Evolutionary conservation across 1,140 invertebrate genomes (phyloP), one percentile per base, ranked within the genome.

Genomic region (Colletes gigas): DNA sequence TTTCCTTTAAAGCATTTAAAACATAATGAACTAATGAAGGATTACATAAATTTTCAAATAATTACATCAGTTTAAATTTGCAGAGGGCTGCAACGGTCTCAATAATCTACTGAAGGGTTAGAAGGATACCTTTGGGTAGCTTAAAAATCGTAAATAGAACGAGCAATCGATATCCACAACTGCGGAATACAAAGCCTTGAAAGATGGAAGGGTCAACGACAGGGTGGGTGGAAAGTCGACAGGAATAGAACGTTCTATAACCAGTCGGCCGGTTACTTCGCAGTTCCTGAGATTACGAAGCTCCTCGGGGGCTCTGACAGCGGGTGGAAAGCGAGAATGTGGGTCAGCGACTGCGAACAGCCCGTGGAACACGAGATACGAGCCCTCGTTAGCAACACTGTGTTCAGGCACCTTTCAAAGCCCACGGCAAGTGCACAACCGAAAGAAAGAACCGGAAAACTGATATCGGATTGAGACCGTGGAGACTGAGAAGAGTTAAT

Each of bases 191-290:
- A 74, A 52, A 76, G 62, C 72, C 21, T 69, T 73, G 21, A 78
- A 82, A 79, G 59, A 60, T 65, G 60, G 47, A 79, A 88, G 85
- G 83, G 83, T 87, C 86, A 88, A 88, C 81, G 86, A 55, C 78
- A 88, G 86, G 78, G 81, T 85, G 68, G 82, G 75, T 82, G 84
- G 84, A 74, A 71, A 78, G 74, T 71, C 9, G 65, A 72, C 75
- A 65, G 78, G 75, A 88, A 88, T 88, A 88, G 87, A 74, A 55
- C 59, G 68, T 72, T 71, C 65, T 69, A 77, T 72, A 83, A 77
- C 62, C 62, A 83, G 67, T 83, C 69, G 10, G 80, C 57, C 79
- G 65, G 85, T 85, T 80, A 80, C 67, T 79, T 70, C 57, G 70
- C 77, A 62, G 74, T 71, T 66, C n/a, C 78, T 19, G 73, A 79